Evolutionary conservation across 2,797 vertebrate species (phyloP).

Genomic region (Spea hammondii): DNA sequence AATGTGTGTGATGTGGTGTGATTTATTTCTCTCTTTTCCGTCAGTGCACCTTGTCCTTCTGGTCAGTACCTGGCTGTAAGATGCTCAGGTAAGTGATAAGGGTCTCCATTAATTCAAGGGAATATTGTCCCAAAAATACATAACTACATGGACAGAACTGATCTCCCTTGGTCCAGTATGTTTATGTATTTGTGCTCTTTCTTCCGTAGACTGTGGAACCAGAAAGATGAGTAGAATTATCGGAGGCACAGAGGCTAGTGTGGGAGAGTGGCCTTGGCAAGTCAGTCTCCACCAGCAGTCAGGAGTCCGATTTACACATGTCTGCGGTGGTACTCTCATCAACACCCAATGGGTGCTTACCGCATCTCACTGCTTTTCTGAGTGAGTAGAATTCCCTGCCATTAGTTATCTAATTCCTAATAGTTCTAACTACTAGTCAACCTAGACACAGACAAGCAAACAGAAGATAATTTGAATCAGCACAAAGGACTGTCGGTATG

Average conservation of each 20-base stretch:
- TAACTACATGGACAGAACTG: too few relatives aligned
- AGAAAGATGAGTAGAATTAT: constrained; percentile 75
- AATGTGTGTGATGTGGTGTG: not conserved
- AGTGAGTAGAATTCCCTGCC: constrained; percentile 66
- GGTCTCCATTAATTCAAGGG: too few relatives aligned
- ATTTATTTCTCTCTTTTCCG: constrained; percentile 35
- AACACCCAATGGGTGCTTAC: constrained; percentile 79
- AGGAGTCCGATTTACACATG: constrained; percentile 60
- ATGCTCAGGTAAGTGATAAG: constrained; percentile 79
- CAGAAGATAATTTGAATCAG: too few relatives aligned
- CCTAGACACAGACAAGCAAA: too few relatives aligned
- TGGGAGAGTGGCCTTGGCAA: constrained; percentile 88
- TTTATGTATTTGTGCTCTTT: constrained; percentile 1
- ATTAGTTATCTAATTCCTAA: too few relatives aligned
- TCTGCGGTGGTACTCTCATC: constrained; percentile 85
- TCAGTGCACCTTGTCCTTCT: constrained; percentile 73
- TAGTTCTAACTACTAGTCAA: too few relatives aligned
- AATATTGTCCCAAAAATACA: too few relatives aligned
- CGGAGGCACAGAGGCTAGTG: constrained; percentile 71
- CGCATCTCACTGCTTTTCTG: constrained; percentile 87
- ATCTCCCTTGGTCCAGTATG: not conserved
- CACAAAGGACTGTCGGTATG: too few relatives aligned
- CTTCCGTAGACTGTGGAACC: constrained; percentile 78
- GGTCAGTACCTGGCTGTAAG: constrained; percentile 74
- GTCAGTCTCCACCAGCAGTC: constrained; percentile 73